Base-by-base conservation (phyloP, 2,888 invertebrate genomes). In the Pedicia rivosa region DNA sequence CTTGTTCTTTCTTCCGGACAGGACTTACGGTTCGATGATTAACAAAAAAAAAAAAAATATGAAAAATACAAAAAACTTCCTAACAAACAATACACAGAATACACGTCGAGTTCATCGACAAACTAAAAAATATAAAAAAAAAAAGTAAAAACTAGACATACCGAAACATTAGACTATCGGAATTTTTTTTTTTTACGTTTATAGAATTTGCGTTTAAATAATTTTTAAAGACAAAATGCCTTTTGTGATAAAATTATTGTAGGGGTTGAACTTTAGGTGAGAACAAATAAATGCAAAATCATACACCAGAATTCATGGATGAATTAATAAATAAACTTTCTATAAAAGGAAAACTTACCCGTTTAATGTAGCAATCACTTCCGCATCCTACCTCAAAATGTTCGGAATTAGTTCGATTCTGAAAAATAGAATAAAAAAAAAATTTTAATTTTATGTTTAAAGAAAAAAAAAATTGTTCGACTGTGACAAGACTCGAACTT, bases 321-420 rank as follows among this genome's bases (percentile, higher is more conserved):
- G 8, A 10, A 5, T 5, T 24, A 5, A 10, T 24, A 10, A 5
- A 4, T 4, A 10, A 8, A 5, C n/a, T 24, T 24, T 24, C 8
- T 27, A 31, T 35, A 25, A 15, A 32, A 41, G 42, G 42, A 33
- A 44, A 27, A 53, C 63, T 65, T 65, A 79, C 80, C 69, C 80
- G 78, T 56, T 74, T 70, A 40, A 77, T 68, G 55, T 73, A 75
- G 62, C 80, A 80, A 42, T 73, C 71, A 26, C 69, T 67, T 24
- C 74, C 77, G 50, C 79, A 80, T 44, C 71, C 74, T 36, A 74
- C 74, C 16, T 42, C 43, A 7, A 42, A 31, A 36, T 43, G 41
- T 28, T 45, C 44, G 7, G 43, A 41, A 37, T 43, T 43, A n/a
- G 78, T 77, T 46, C 73, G 72, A 55, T 77, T 78, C 78, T 79